phyloP scores from a whole-genome alignment of 2,797 vertebrate genomes.

The Sebastiscus albofasciatus region DNA sequence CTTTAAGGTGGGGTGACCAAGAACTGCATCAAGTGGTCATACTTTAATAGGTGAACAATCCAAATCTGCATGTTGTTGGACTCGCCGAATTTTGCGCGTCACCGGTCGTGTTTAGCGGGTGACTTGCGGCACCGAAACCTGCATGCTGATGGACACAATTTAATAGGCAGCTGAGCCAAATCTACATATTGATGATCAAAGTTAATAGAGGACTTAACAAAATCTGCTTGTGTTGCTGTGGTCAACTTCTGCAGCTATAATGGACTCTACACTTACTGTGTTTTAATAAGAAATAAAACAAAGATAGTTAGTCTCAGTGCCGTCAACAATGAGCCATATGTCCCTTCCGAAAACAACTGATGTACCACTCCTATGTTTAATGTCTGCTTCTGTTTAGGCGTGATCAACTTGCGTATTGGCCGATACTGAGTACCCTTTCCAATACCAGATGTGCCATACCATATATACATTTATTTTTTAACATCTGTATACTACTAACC shows the following conservation, averaged over 20 bases:
- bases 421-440: neutral
- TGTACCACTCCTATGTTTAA: neutral
- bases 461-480: no score
- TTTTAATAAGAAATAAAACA: neutral
- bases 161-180: neutral
- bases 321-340: neutral
- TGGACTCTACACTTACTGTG: neutral
- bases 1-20: conserved; percentile 16
- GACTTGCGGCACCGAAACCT: neutral
- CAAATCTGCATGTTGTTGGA: conserved; percentile 11
- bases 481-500: no score
- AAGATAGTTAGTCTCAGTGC: neutral
- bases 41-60: conserved; percentile 25
- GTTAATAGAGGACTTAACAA: neutral
- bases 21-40: conserved; percentile 30
- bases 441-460: no score
- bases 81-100: neutral
- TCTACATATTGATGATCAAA: conserved; percentile 22
- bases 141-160: neutral
- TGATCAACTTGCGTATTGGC: neutral
- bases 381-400: neutral
- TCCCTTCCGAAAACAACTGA: neutral
- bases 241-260: neutral
- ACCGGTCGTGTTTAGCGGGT: neutral
- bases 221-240: neutral